A percentile compares a stretch with the other conserved stretches of the same genome.
These are phyloP conservation scores for Oryzias celebensis DNA, from an alignment of 2,113 vertebrate species.

Conservation along the genomic window DNA sequence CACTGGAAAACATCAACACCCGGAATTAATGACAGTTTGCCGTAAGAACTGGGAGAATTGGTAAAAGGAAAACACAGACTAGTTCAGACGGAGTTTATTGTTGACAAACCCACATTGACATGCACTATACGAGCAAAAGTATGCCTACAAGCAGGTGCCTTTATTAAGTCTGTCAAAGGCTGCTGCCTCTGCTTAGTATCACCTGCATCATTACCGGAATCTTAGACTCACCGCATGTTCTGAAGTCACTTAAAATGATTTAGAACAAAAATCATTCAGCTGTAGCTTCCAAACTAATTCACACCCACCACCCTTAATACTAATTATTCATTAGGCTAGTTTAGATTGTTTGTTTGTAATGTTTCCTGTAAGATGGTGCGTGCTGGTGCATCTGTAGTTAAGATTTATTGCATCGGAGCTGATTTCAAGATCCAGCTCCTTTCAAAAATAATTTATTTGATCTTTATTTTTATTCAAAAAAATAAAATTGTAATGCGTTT, in stretches of 20 bases:
- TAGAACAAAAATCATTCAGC: neutral
- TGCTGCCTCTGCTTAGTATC: neutral
- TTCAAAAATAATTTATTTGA: too few relatives aligned
- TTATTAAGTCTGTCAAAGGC: slow-evolving; percentile 1
- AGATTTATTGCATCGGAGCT: too few relatives aligned
- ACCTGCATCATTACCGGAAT: neutral
- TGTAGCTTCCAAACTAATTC: neutral
- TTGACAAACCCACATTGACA: slow-evolving; percentile 18
- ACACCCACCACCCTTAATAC: neutral
- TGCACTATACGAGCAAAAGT: slow-evolving; percentile 2
- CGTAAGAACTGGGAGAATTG: slow-evolving; percentile 39
- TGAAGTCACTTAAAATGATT: neutral
- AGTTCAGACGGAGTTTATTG: slow-evolving; percentile 67
- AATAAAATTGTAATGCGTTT: too few relatives aligned
- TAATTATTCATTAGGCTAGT: neutral
- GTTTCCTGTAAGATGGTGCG: too few relatives aligned
- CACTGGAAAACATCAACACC: slow-evolving; percentile 53
- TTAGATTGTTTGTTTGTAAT: too few relatives aligned
- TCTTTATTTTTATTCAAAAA: too few relatives aligned
- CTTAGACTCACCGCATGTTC: neutral
- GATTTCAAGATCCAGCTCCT: too few relatives aligned
- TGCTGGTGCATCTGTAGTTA: too few relatives aligned
- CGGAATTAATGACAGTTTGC: slow-evolving; percentile 26
- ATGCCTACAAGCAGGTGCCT: neutral
- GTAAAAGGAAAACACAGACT: slow-evolving; percentile 49